Conservation (phyloP, 2,113 vertebrate species). For the Beaufortia kweichowensis region DNA sequence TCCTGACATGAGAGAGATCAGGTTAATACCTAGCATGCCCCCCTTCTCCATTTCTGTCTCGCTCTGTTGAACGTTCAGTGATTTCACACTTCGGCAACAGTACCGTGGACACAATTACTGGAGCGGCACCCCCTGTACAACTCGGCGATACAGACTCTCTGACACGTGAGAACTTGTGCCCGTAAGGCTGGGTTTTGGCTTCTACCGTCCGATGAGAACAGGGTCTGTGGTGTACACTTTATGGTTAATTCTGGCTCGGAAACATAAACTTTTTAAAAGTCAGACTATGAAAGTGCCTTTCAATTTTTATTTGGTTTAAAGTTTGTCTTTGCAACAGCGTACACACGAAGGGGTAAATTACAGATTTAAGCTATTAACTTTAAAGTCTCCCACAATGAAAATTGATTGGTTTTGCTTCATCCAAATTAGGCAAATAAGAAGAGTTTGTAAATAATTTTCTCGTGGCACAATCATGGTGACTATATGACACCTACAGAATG, state of each 20-base stretch:
- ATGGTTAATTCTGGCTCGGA: not conserved
- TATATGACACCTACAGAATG: too few species aligned
- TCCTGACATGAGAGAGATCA: slow-evolving; percentile 34
- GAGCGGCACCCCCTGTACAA: slow-evolving; percentile 23
- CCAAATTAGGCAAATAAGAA: slow-evolving; percentile 4
- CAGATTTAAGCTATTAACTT: not conserved
- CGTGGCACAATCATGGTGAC: too few species aligned
- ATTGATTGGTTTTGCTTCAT: not conserved
- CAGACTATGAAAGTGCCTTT: not conserved
- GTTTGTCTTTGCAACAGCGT: not conserved
- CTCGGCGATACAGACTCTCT: slow-evolving; percentile 18
- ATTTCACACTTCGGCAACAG: slow-evolving; percentile 57
- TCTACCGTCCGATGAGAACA: slow-evolving; percentile 23
- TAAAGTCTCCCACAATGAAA: not conserved
- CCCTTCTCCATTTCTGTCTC: slow-evolving; percentile 24
- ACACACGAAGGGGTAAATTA: not conserved
- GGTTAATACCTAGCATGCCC: slow-evolving; percentile 35
- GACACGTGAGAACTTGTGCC: slow-evolving; percentile 49
- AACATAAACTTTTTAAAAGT: not conserved
- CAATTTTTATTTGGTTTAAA: too few species aligned
- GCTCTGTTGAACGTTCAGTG: slow-evolving; percentile 41
- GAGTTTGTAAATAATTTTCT: not conserved
- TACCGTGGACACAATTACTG: slow-evolving; percentile 49
- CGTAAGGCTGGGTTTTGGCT: not conserved
- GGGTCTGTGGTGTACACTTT: not conserved